These are phyloP conservation scores for Saccopteryx leptura DNA, from an alignment of 2,113 vertebrate species.

Conservation along the genomic window DNA sequence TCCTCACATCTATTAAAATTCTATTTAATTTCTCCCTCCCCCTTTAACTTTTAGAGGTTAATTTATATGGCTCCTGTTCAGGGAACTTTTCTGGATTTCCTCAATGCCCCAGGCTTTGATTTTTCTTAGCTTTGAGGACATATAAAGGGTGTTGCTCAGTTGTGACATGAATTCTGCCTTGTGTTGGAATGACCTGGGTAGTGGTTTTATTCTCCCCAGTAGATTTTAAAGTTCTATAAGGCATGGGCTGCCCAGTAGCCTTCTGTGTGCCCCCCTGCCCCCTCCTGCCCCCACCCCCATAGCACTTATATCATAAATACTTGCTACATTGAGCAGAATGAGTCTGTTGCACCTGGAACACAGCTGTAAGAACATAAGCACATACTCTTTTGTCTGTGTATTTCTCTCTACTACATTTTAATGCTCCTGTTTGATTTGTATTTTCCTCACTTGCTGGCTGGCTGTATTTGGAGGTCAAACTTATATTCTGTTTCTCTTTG, in stretches of 20 bases:
- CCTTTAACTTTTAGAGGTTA: neutral
- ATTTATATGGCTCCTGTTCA: neutral
- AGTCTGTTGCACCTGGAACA: neutral
- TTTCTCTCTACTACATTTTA: neutral
- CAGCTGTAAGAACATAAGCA: neutral
- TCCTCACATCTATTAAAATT: neutral
- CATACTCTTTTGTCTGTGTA: neutral
- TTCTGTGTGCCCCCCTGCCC: neutral
- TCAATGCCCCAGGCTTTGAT: neutral
- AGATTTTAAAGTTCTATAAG: neutral
- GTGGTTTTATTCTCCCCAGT: neutral
- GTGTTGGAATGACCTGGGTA: neutral
- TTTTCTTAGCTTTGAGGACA: neutral
- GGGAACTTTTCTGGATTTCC: neutral
- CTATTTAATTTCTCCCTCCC: neutral
- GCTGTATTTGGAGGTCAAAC: neutral
- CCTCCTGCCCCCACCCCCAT: too few species aligned
- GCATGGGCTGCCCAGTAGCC: neutral
- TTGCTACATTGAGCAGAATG: neutral
- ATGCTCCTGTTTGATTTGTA: neutral
- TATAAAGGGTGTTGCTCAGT: neutral
- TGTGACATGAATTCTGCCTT: constrained; percentile 11
- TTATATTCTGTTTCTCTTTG: neutral
- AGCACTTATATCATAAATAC: neutral
- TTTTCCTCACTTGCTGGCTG: neutral